These are phyloP conservation scores for Zaprionus lachaisei DNA, from an alignment of 1,140 invertebrate species.

Conservation along the genomic window DNA sequence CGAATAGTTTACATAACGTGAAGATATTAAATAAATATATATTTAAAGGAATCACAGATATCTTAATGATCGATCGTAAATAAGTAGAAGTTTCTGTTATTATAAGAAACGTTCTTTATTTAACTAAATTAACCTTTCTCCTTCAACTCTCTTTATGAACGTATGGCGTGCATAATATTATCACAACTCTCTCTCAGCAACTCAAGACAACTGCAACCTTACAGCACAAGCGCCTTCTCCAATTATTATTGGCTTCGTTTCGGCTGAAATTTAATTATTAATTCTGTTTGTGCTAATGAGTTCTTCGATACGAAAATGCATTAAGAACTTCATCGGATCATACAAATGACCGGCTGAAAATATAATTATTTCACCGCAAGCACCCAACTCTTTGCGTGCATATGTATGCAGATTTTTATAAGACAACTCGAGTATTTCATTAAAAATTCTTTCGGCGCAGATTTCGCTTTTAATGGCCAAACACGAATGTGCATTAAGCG, in stretches of 20 bases:
- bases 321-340: slow-evolving; percentile 31
- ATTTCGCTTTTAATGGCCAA: slow-evolving; percentile 64
- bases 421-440: slow-evolving; percentile 30
- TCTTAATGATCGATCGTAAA: no score
- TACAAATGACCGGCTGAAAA: slow-evolving; percentile 40
- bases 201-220: background rate
- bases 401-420: slow-evolving; percentile 17
- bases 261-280: slow-evolving; percentile 14
- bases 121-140: background rate
- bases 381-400: background rate
- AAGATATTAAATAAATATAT: no score
- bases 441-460: slow-evolving; percentile 38
- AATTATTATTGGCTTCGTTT: background rate
- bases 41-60: no score
- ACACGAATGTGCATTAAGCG: slow-evolving; percentile 57
- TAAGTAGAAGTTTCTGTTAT: no score
- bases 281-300: slow-evolving; percentile 33
- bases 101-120: no score
- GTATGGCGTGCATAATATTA: background rate
- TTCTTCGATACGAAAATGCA: slow-evolving; percentile 26
- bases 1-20: no score
- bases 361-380: slow-evolving; percentile 56
- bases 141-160: background rate
- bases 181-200: background rate
- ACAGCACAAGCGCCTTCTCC: background rate